These are phyloP conservation scores for Lathronympha strigana DNA, from an alignment of 2,888 invertebrate species.

Conservation along the genomic window DNA sequence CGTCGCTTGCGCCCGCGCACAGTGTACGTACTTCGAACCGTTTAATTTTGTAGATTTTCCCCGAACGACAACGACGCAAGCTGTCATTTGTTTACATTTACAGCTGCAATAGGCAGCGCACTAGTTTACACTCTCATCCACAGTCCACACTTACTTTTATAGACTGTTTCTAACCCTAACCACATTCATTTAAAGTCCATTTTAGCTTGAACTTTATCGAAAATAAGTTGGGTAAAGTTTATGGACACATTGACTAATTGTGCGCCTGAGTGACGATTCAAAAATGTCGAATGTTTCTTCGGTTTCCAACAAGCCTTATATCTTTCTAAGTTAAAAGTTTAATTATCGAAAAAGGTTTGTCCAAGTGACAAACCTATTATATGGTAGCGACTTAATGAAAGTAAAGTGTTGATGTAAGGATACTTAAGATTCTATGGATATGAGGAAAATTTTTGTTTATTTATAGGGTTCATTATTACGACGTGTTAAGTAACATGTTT, in stretches of 20 bases:
- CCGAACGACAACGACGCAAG: conserved; percentile 34
- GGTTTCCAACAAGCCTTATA: neutral
- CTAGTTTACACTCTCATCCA: neutral
- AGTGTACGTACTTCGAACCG: conserved; percentile 55
- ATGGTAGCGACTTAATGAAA: conserved; percentile 13
- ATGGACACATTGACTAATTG: conserved; percentile 29
- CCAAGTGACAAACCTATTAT: conserved; percentile 17
- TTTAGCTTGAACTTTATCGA: neutral
- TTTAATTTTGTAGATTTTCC: conserved; percentile 66
- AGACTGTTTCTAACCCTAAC: neutral
- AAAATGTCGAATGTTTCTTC: conserved; percentile 11
- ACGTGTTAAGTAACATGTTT: conserved; percentile 13
- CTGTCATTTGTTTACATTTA: conserved; percentile 36
- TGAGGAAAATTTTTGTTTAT: conserved; percentile 9
- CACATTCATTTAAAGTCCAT: neutral
- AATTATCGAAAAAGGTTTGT: conserved; percentile 18
- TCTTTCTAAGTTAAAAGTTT: neutral
- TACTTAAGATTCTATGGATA: conserved; percentile 8
- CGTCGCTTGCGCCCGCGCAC: conserved; percentile 40
- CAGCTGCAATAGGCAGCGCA: conserved; percentile 3
- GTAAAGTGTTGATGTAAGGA: conserved; percentile 22
- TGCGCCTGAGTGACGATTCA: conserved; percentile 21
- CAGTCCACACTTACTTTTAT: neutral
- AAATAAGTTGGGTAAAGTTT: conserved; percentile 8
- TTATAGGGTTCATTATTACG: conserved; percentile 12